Evolutionary conservation across 2,113 vertebrate species (phyloP), one percentile per base, ranked within the genome.

Genomic region (Callipepla squamata): DNA sequence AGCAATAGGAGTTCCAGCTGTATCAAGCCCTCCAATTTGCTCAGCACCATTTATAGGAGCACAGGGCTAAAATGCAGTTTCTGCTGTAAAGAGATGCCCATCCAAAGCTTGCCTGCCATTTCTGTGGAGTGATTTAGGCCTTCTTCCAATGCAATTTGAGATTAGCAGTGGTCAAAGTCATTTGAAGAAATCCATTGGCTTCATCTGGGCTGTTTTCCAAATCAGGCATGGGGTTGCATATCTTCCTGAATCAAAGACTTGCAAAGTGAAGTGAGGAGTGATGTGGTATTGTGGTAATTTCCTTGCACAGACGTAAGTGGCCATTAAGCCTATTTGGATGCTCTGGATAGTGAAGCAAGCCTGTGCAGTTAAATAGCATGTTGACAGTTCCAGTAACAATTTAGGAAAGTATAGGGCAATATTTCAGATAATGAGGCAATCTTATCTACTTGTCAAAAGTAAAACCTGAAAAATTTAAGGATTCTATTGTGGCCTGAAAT

Each of bases 401-500:
- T 75, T 80, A 40, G 66, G 53, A 58, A 84, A 57, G 38, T 55
- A 65, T 26, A 79, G 69, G 66, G 34, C 80, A 92, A 61, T 90
- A 78, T 75, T 95, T 83, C 53, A 92, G 83, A 88, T 90, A 94
- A 94, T 61, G 36, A 84, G n/a, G 32, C 48, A 96, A 86, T 68
- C 66, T 86, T 84, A 86, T 36, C 86, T 84, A 40, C 32, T 81
- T 78, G 61, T 90, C 85, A 91, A 36, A 94, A 94, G 65, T 65
- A 92, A 91, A 87, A 83, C 80, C 69, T 85, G 91, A 65, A 78
- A 55, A 78, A 78, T 95, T 94, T 85, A 89, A 85, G 57, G 62
- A 36, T 26, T 18, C 19, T 63, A 34, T 88, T 92, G 63, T 85
- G 77, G 93, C n/a, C 67, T 55, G 51, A 77, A 86, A 95, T 55